phyloP scores from a whole-genome alignment of 2,888 invertebrate species.

The Ectemnius lituratus region DNA sequence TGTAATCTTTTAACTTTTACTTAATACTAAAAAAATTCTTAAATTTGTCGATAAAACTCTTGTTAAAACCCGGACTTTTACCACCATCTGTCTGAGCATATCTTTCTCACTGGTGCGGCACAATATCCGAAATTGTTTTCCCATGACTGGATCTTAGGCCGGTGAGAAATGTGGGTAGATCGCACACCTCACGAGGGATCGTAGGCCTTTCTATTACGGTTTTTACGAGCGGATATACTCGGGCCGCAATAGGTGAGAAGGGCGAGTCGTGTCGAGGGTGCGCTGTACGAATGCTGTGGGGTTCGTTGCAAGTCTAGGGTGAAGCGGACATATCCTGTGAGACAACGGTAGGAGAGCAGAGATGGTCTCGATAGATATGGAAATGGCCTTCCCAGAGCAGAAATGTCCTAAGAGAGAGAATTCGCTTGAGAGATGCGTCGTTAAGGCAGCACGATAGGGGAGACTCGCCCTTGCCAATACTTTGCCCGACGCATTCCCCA shows the following conservation, averaged over 20 bases:
- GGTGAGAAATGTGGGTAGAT: neutral
- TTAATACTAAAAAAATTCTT: too few species aligned
- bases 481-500: conserved; percentile 1
- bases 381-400: conserved; percentile 17
- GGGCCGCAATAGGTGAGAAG: neutral
- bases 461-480: neutral
- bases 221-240: neutral
- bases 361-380: conserved; percentile 51
- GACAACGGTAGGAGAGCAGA: conserved; percentile 27
- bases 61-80: too few species aligned
- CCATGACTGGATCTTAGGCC: neutral
- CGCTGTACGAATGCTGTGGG: neutral
- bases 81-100: too few species aligned
- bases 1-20: too few species aligned
- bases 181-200: neutral
- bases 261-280: neutral
- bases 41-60: too few species aligned
- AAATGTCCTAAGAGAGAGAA: conserved; percentile 27
- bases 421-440: conserved; percentile 45
- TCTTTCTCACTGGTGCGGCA: too few species aligned
- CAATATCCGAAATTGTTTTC: neutral
- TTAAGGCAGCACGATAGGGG: conserved; percentile 43
- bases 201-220: conserved; percentile 5
- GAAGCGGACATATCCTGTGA: conserved; percentile 21
- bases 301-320: neutral